phyloP scores from a whole-genome alignment of 2,888 invertebrate species.

The Drosophila yooni region DNA sequence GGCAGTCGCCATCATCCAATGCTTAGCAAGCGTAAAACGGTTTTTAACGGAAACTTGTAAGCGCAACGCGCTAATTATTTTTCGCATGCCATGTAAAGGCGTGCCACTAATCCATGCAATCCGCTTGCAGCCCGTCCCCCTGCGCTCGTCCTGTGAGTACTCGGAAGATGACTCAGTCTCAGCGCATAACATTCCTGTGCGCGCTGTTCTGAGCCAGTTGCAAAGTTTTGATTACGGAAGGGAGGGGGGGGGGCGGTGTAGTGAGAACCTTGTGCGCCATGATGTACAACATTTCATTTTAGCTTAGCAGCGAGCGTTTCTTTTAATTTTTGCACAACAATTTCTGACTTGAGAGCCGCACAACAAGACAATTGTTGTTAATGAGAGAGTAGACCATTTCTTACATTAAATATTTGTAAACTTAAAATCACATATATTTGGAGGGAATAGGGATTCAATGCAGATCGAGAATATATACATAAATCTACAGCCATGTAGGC shows the following conservation, averaged over 20 bases:
- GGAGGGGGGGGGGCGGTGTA: too few relatives aligned
- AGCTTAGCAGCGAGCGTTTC: constrained; percentile 38
- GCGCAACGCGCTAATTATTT: constrained; percentile 76
- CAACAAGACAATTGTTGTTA: background rate
- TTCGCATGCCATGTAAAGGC: constrained; percentile 43
- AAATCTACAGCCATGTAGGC: background rate
- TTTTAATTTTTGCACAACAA: constrained; percentile 40
- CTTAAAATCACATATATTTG: background rate
- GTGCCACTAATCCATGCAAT: constrained; percentile 10
- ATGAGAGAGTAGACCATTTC: background rate
- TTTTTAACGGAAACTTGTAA: constrained; percentile 77
- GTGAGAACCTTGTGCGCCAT: constrained; percentile 20
- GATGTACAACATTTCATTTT: constrained; percentile 65
- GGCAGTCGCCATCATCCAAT: constrained; percentile 43
- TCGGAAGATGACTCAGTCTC: constrained; percentile 18
- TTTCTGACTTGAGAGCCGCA: background rate
- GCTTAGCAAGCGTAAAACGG: constrained; percentile 63
- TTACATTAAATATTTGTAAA: background rate
- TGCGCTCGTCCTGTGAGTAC: background rate
- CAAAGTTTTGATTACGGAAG: constrained; percentile 33
- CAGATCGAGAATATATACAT: background rate
- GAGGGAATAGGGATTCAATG: too few relatives aligned
- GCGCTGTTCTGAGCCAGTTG: constrained; percentile 42
- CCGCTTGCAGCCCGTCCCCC: background rate
- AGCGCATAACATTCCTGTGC: constrained; percentile 33